Evolutionary conservation across 2,797 vertebrate genomes (phyloP).

Genomic region (Rhinatrema bivittatum): DNA sequence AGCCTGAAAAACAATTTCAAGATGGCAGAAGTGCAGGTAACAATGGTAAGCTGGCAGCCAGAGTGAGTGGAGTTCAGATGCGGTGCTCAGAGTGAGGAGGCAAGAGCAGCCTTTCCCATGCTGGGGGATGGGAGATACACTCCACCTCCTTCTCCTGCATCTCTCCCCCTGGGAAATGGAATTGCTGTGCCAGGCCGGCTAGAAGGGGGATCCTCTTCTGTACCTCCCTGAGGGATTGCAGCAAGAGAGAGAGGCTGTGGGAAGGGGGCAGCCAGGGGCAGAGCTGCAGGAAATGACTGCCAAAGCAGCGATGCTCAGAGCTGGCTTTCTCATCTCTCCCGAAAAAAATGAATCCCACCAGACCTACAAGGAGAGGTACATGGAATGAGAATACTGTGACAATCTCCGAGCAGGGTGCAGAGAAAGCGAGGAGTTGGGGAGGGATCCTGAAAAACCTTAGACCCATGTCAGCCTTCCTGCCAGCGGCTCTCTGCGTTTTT

Average conservation of each 20-base stretch:
- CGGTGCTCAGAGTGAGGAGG: too few species aligned
- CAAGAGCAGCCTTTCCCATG: too few species aligned
- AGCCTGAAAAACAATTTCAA: conserved; percentile 61
- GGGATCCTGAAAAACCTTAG: conserved; percentile 14
- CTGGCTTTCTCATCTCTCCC: too few species aligned
- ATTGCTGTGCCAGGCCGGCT: not conserved
- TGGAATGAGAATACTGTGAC: conserved; percentile 5
- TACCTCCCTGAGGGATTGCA: too few species aligned
- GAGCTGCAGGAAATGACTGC: too few species aligned
- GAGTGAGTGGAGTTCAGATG: conserved; percentile 42
- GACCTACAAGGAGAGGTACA: conserved; percentile 5
- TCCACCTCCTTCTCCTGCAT: not conserved
- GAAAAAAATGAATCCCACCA: not conserved
- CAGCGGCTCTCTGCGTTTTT: too few species aligned
- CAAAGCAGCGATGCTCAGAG: conserved; percentile 2
- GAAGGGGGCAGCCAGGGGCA: not conserved
- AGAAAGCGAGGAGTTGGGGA: too few species aligned
- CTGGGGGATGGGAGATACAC: not conserved
- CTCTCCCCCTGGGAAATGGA: not conserved
- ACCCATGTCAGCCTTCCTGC: conserved; percentile 15
- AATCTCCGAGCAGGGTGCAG: conserved; percentile 6
- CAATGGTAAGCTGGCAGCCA: conserved; percentile 48
- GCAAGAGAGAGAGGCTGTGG: too few species aligned
- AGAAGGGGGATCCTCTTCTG: conserved; percentile 16
- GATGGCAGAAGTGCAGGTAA: conserved; percentile 67